These are phyloP conservation scores for Hyposmocoma kahamanoa DNA, from an alignment of 1,140 invertebrate genomes.

Conservation along the genomic window DNA sequence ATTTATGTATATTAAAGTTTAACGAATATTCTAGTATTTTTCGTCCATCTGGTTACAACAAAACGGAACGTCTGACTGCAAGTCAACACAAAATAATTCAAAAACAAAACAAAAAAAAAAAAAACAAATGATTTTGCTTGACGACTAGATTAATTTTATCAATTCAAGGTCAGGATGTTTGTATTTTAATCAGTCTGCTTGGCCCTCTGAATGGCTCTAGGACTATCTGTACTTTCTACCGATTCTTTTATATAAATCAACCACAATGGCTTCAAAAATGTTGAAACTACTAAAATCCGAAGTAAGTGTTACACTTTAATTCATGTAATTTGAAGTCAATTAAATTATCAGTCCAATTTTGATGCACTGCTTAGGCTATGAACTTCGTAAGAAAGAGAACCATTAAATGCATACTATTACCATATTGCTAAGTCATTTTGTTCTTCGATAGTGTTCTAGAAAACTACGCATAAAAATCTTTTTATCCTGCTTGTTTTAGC, in stretches of 20 bases:
- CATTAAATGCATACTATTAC: slow-evolving; percentile 41
- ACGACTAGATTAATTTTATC: slow-evolving; percentile 61
- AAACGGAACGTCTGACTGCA: slow-evolving; percentile 24
- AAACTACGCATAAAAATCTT: too few species aligned
- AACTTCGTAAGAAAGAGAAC: slow-evolving; percentile 19
- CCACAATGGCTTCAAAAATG: slow-evolving; percentile 33
- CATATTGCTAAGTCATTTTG: too few species aligned
- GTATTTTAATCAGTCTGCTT: slow-evolving; percentile 63
- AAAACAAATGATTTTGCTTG: slow-evolving; percentile 13
- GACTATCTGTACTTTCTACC: too few species aligned
- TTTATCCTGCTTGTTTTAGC: too few species aligned
- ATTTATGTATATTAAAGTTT: too few species aligned
- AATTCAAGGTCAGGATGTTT: slow-evolving; percentile 65
- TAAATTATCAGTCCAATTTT: not conserved
- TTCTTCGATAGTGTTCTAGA: too few species aligned
- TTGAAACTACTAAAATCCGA: slow-evolving; percentile 61
- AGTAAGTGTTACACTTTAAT: slow-evolving; percentile 36
- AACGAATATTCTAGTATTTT: too few species aligned
- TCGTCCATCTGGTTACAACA: too few species aligned
- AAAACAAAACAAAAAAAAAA: not conserved
- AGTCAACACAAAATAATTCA: slow-evolving; percentile 18
- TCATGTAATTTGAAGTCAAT: not conserved
- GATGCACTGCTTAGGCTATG: not conserved
- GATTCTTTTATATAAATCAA: too few species aligned
- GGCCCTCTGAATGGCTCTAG: slow-evolving; percentile 23